Evolutionary conservation across 2,113 vertebrate genomes (phyloP).

Genomic region (Bubo scandiacus): DNA sequence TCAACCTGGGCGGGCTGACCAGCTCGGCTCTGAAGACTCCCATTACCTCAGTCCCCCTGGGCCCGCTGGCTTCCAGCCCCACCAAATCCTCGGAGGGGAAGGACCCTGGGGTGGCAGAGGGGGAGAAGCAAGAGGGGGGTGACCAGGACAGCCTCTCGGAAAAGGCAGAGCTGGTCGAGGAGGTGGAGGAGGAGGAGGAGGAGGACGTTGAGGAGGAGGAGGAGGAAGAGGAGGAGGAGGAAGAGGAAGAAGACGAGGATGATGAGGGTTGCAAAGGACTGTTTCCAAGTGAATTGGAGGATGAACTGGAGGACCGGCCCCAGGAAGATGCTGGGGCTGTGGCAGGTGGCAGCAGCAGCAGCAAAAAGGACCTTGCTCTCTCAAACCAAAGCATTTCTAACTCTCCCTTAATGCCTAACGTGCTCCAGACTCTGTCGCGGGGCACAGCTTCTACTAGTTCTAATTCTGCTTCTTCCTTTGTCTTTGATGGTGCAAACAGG

Average conservation of each 20-base stretch:
- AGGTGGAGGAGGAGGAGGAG: slow-evolving; percentile 79
- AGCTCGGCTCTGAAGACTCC: slow-evolving; percentile 85
- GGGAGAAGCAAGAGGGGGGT: slow-evolving; percentile 71
- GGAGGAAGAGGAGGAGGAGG: slow-evolving; percentile 86
- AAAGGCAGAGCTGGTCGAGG: slow-evolving; percentile 75
- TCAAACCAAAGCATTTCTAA: slow-evolving; percentile 99
- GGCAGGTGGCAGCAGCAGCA: slow-evolving; percentile 81
- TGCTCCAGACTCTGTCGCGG: slow-evolving; percentile 93
- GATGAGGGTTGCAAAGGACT: slow-evolving; percentile 84
- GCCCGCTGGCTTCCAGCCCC: slow-evolving; percentile 83
- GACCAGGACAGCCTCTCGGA: slow-evolving; percentile 72
- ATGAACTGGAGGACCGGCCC: slow-evolving; percentile 86
- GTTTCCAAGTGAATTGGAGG: slow-evolving; percentile 82
- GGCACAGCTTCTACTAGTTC: slow-evolving; percentile 88
- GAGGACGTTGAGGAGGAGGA: slow-evolving; percentile 78
- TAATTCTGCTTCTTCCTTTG: slow-evolving; percentile 90
- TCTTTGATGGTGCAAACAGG: slow-evolving; percentile 90
- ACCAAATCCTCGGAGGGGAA: slow-evolving; percentile 89
- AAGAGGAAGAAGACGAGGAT: slow-evolving; percentile 90
- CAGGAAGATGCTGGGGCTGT: slow-evolving; percentile 80
- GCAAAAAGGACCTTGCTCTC: slow-evolving; percentile 93
- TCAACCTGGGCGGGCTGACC: slow-evolving; percentile 90
- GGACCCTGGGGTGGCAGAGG: slow-evolving; percentile 71
- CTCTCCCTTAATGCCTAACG: slow-evolving; percentile 99
- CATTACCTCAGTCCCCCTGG: slow-evolving; percentile 92